A percentile compares a stretch with the other conserved stretches of the same genome.
Evolutionary conservation across 2,888 invertebrate species (phyloP).

Genomic region (Cancer borealis): DNA sequence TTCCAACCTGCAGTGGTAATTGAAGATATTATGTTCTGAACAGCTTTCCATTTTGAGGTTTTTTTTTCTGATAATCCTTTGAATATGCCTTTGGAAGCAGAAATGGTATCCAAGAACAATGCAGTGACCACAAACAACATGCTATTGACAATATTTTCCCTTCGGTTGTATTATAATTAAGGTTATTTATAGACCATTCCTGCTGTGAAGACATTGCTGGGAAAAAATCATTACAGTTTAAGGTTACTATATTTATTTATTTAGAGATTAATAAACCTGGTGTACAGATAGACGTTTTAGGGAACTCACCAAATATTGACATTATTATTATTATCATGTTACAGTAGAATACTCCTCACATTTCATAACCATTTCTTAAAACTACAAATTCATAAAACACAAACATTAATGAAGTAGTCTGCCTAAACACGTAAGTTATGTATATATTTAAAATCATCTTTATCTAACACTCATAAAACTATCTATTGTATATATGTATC

Average conservation of each 20-base stretch:
- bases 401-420: too few relatives aligned
- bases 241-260: not conserved
- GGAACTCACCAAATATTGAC: too few relatives aligned
- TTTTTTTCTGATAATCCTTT: not conserved
- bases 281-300: not conserved
- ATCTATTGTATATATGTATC: too few relatives aligned
- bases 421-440: too few relatives aligned
- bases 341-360: too few relatives aligned
- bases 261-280: not conserved
- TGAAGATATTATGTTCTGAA: not conserved
- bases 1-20: slow-evolving; percentile 71
- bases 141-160: not conserved
- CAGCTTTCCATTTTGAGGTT: not conserved
- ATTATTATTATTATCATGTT: too few relatives aligned
- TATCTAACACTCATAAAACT: too few relatives aligned
- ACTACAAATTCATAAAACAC: too few relatives aligned
- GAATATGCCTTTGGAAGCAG: slow-evolving; percentile 24
- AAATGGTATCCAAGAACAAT: slow-evolving; percentile 51
- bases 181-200: not conserved
- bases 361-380: too few relatives aligned
- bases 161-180: not conserved
- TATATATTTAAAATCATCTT: too few relatives aligned
- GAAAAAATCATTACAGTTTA: not conserved
- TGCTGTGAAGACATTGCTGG: not conserved
- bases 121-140: not conserved